Base-by-base conservation (phyloP, 2,113 vertebrate species). In the Ctenomys sociabilis region DNA sequence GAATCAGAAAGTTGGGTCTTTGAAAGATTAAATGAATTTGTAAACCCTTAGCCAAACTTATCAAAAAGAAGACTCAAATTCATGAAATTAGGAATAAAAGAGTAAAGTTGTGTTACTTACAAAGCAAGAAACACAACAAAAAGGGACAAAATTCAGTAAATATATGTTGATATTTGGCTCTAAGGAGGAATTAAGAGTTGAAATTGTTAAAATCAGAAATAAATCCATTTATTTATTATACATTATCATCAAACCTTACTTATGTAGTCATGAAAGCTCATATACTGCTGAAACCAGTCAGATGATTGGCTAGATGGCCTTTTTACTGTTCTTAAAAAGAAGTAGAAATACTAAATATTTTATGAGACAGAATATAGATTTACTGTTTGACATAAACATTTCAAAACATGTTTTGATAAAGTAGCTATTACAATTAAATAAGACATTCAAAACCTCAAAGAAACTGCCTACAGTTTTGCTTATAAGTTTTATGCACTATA, bases 331-430 rank as follows among this genome's bases (percentile, higher is more conserved):
- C n/a, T 94, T 82, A 93, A 68, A 49, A 68, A 9, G 28, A 89
- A 75, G 52, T 93, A 3, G 35, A 96, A 91, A 59, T 70, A 7
- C 5, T 85, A 73, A 95, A 54, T 66, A 85, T 91, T 93, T 85
- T 72, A 75, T 85, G 30, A 92, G 87, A 63, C 80, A 72, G 92
- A 96, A 94, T 89, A 84, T 81, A 66, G 12, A 85, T 93, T 91
- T 96, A 86, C 19, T 73, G 14, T 32, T 93, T n/a, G 0, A 96
- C 95, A 72, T 92, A 63, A 96, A 85, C 7, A 68, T 57, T 93
- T 92, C 10, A 54, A 92, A 95, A 64, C 28, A 63, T n/a, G 66
- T 72, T 90, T 90, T 89, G 7, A 70, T 80, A 86, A 91, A 85
- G 75, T 54, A 66, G 6, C 49, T 92, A 61, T 80, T 91, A 77